Conservation (phyloP, 2,113 vertebrate genomes). For the Triplophysa siluroides region DNA sequence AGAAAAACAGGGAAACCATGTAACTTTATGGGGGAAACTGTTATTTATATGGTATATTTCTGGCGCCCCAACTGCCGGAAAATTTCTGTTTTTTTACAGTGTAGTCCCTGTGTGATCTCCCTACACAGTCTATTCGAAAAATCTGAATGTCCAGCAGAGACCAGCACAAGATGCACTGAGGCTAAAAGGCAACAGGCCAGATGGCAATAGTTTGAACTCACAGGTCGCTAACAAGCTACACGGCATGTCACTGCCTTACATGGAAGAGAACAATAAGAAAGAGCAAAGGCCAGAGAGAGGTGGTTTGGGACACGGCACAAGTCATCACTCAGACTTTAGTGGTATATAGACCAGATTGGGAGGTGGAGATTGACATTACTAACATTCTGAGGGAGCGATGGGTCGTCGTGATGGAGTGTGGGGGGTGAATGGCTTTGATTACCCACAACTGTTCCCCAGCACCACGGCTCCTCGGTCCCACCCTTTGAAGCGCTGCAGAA, state of each 20-base stretch:
- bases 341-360: constrained; percentile 42
- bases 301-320: constrained; percentile 25
- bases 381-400: constrained; percentile 32
- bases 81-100: no score
- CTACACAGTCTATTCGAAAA: constrained; percentile 31
- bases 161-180: constrained; percentile 40
- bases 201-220: constrained; percentile 59
- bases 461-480: background rate
- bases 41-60: no score
- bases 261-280: constrained; percentile 30
- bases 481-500: constrained; percentile 14
- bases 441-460: constrained; percentile 23
- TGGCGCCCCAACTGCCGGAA: no score
- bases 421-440: constrained; percentile 49
- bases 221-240: constrained; percentile 54
- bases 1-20: no score
- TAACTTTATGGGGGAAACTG: no score
- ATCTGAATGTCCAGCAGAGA: constrained; percentile 40
- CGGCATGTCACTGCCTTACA: constrained; percentile 38
- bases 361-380: constrained; percentile 42
- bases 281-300: constrained; percentile 33
- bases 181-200: constrained; percentile 55
- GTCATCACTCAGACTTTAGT: constrained; percentile 27
- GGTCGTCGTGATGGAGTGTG: background rate
- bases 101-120: constrained; percentile 29